Evolutionary conservation across 2,113 vertebrate species (phyloP), one percentile per base, ranked within the genome.

Genomic region (Neolamprologus kungweensis): DNA sequence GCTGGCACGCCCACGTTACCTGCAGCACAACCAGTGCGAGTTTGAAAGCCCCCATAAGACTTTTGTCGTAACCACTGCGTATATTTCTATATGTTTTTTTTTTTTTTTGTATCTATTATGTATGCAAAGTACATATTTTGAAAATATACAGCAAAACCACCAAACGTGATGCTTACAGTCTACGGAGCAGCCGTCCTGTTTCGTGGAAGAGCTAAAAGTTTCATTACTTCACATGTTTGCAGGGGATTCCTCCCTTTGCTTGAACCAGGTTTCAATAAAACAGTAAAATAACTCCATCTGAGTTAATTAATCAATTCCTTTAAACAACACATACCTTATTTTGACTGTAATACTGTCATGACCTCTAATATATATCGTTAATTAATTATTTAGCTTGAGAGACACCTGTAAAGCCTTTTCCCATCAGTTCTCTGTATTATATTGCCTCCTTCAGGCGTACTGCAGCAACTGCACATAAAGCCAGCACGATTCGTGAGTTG

Each of bases 401-500:
- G 80, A n/a, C 23, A 35, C 28, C 23, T 21, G n/a, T 54, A 40
- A 40, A 42, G 33, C 1, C n/a, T 14, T 40, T 16, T 4, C 19
- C 60, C 11, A 65, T 65, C 0, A 9, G 21, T 65, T 83, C 2
- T 55, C 21, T 5, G 84, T 68, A 1, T 45, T 47, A 82, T 89
- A 85, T 65, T 82, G 91, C 94, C 91, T 16, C 73, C 90, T 7
- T 51, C 37, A n/a, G 95, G 86, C 21, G 6, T 0, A n/a, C 13
- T 6, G 23, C 2, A 0, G 85, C 19, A 35, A 86, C 80, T 94
- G 87, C 91, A 80, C 3, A 3, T 3, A 23, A 26, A 50, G 12
- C 5, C 26, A 73, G 58, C 85, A 9, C 7, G 85, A 37, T 26
- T 93, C 90, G 79, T 92, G 95, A 93, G 83, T 85, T 65, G 53